phyloP scores from a whole-genome alignment of 2,888 invertebrate species.

The Hoplodrina ambigua region DNA sequence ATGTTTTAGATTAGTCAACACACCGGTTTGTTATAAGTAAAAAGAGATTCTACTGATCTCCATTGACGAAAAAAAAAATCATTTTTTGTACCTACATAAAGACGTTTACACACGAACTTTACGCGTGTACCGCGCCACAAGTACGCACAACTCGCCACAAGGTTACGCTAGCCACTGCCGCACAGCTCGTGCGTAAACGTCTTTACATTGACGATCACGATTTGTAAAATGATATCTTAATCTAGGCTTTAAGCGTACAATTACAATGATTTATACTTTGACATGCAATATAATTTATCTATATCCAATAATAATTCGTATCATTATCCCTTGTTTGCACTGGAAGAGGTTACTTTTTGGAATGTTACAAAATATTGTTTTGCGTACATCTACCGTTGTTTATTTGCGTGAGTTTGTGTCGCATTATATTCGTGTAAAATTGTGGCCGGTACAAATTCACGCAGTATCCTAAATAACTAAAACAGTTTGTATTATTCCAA shows the following conservation, averaged over 20 bases:
- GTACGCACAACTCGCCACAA: conserved; percentile 37
- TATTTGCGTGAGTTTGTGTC: conserved; percentile 20
- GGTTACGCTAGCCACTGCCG: conserved; percentile 38
- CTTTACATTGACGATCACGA: conserved; percentile 61
- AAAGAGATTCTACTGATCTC: conserved; percentile 70
- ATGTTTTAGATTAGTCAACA: conserved; percentile 73
- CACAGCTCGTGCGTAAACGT: conserved; percentile 57
- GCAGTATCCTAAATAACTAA: not conserved
- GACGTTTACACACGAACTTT: conserved; percentile 55
- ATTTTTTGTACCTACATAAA: conserved; percentile 63
- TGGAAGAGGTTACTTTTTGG: conserved; percentile 36
- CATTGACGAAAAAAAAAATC: conserved; percentile 57
- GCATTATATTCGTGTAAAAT: conserved; percentile 1
- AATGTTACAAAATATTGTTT: conserved; percentile 27
- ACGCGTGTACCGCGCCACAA: conserved; percentile 35
- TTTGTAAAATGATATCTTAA: conserved; percentile 62
- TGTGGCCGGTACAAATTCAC: conserved; percentile 21
- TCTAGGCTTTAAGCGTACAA: conserved; percentile 70
- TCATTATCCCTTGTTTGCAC: conserved; percentile 63
- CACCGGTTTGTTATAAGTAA: conserved; percentile 62
- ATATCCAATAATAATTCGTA: conserved; percentile 67
- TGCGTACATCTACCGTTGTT: not conserved
- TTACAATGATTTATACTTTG: conserved; percentile 75
- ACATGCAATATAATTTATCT: conserved; percentile 77
- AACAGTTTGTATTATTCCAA: conserved; percentile 37